These are phyloP conservation scores for Drosophila bunnanda DNA, from an alignment of 2,888 invertebrate genomes.

Conservation along the genomic window DNA sequence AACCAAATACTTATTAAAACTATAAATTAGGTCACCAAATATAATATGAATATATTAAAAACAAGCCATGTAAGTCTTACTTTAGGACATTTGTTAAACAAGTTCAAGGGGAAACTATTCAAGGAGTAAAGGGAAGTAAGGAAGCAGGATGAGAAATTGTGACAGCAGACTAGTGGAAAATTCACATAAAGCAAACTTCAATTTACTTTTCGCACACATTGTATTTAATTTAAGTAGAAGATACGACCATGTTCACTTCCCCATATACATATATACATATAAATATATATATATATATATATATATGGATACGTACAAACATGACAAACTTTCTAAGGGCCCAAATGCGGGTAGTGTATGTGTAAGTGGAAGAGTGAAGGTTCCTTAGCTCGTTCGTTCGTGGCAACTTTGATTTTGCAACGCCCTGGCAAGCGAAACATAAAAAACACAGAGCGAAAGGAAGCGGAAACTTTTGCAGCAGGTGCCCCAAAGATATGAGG, in stretches of 20 bases:
- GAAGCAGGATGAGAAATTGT: constrained; percentile 25
- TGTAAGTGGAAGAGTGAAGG: neutral
- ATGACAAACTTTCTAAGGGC: constrained; percentile 56
- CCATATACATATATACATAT: no score
- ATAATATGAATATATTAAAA: neutral
- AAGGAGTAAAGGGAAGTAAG: constrained; percentile 2
- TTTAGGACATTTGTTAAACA: constrained; percentile 60
- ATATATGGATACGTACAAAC: constrained; percentile 59
- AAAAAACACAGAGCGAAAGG: constrained; percentile 10
- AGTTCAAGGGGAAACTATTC: constrained; percentile 62
- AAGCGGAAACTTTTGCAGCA: constrained; percentile 68
- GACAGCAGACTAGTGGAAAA: constrained; percentile 49
- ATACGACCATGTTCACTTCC: constrained; percentile 48
- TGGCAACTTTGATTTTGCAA: constrained; percentile 72
- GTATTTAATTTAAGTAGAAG: constrained; percentile 78
- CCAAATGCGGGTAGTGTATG: constrained; percentile 45
- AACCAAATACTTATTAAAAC: neutral
- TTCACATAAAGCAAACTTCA: constrained; percentile 74
- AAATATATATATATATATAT: neutral
- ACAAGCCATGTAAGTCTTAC: no score
- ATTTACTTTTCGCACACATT: constrained; percentile 78
- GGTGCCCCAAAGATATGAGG: constrained; percentile 64
- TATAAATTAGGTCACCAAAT: neutral
- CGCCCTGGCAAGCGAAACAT: constrained; percentile 46
- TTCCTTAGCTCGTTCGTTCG: constrained; percentile 21